Evolutionary conservation across 2,797 vertebrate genomes (phyloP).

Genomic region (Labeo calbasu): DNA sequence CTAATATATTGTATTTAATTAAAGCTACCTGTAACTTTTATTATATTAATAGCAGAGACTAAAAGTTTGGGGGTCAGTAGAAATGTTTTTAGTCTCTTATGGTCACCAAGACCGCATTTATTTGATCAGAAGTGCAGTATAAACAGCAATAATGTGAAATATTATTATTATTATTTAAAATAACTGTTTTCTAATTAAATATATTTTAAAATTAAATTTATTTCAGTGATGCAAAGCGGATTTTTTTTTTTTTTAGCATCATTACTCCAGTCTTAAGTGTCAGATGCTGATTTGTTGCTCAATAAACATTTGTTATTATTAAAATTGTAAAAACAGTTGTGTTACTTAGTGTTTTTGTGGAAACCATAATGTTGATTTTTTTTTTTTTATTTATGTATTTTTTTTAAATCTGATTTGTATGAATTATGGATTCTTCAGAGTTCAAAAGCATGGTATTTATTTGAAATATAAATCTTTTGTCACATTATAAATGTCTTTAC

Average conservation of each 20-base stretch:
- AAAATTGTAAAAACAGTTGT: background rate
- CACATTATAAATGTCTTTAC: background rate
- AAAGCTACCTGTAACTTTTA: conserved; percentile 6
- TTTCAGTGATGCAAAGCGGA: background rate
- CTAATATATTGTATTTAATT: background rate
- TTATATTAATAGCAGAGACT: background rate
- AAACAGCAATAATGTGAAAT: background rate
- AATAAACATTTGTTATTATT: background rate
- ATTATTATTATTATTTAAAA: background rate
- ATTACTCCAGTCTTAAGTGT: background rate
- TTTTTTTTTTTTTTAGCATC: background rate
- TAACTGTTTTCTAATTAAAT: background rate
- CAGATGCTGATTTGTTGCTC: background rate
- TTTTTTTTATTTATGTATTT: too few species aligned
- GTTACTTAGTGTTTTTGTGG: background rate
- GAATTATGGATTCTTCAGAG: background rate
- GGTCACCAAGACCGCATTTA: background rate
- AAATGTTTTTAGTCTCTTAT: background rate
- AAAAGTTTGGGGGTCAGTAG: background rate
- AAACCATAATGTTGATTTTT: background rate
- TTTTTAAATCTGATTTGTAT: background rate
- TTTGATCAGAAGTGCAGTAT: background rate
- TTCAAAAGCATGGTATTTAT: background rate
- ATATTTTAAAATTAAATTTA: background rate
- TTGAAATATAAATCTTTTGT: background rate